A percentile compares a stretch with the other conserved stretches of the same genome.
Evolutionary conservation across 2,797 vertebrate species (phyloP).

Genomic region (Sebastes flavidus): DNA sequence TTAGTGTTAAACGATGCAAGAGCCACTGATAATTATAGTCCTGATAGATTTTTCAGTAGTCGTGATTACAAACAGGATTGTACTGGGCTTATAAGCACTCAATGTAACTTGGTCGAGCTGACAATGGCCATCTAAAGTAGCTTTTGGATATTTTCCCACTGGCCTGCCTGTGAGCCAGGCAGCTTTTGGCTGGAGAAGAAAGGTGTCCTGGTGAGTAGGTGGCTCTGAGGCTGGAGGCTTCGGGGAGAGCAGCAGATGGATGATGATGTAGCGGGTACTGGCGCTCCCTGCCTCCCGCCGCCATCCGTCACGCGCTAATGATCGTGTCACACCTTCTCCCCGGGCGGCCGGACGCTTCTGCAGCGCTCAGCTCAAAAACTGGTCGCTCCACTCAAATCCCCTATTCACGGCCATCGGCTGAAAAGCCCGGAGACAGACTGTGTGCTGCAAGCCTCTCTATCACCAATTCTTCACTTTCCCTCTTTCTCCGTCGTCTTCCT

Average conservation of each 20-base stretch:
- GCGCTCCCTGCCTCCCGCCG: slow-evolving; percentile 74
- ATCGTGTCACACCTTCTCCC: slow-evolving; percentile 82
- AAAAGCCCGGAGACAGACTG: slow-evolving; percentile 62
- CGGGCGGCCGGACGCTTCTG: slow-evolving; percentile 75
- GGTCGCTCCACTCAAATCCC: slow-evolving; percentile 68
- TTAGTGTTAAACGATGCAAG: neutral
- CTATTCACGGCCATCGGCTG: slow-evolving; percentile 56
- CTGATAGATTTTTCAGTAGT: slow-evolving; percentile 26
- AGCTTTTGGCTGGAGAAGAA: slow-evolving; percentile 73
- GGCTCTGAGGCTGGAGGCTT: slow-evolving; percentile 68
- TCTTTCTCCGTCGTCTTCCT: slow-evolving; percentile 37
- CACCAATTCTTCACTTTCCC: slow-evolving; percentile 55
- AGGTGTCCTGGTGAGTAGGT: slow-evolving; percentile 77
- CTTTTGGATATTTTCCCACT: slow-evolving; percentile 57
- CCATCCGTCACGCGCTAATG: slow-evolving; percentile 83
- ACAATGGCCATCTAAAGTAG: slow-evolving; percentile 63
- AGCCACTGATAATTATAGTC: slow-evolving; percentile 8
- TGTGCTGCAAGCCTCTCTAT: slow-evolving; percentile 52
- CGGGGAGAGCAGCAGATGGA: slow-evolving; percentile 77
- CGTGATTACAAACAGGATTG: slow-evolving; percentile 41
- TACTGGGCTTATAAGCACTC: slow-evolving; percentile 29
- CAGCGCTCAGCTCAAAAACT: slow-evolving; percentile 79
- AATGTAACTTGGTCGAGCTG: slow-evolving; percentile 42
- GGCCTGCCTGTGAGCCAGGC: slow-evolving; percentile 65
- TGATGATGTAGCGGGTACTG: slow-evolving; percentile 77